These are phyloP conservation scores for Noctua pronuba DNA, from an alignment of 2,888 invertebrate genomes.

Conservation along the genomic window DNA sequence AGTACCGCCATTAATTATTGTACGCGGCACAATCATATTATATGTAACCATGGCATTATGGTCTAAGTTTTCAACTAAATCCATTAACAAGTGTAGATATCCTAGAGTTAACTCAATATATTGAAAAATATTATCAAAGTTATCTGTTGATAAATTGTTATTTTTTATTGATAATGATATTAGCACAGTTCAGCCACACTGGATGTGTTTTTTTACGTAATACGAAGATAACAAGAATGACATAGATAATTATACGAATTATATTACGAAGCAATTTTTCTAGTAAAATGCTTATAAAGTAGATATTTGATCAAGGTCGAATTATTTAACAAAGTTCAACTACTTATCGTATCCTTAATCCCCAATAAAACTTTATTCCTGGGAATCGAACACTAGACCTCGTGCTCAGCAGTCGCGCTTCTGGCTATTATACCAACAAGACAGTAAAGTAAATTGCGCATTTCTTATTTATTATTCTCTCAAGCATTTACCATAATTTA, in stretches of 20 bases:
- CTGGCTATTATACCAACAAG: background rate
- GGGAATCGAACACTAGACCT: background rate
- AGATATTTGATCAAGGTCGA: conserved; percentile 10
- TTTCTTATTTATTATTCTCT: too few relatives aligned
- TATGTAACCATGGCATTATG: background rate
- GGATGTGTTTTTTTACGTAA: conserved; percentile 42
- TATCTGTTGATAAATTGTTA: conserved; percentile 21
- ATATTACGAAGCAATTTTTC: conserved; percentile 25
- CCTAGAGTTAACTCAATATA: background rate
- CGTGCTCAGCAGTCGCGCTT: background rate
- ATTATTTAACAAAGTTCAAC: conserved; percentile 31
- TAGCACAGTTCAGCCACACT: conserved; percentile 15
- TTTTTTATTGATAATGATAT: conserved; percentile 31
- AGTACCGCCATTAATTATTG: too few relatives aligned
- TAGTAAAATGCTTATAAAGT: background rate
- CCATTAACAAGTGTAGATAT: background rate
- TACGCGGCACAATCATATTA: background rate
- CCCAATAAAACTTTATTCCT: background rate
- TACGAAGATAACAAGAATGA: conserved; percentile 19
- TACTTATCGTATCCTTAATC: background rate
- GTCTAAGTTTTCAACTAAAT: background rate
- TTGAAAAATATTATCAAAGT: conserved; percentile 17
- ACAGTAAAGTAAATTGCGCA: too few relatives aligned
- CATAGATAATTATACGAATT: background rate
- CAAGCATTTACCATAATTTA: too few relatives aligned